phyloP scores from a whole-genome alignment of 1,140 invertebrate genomes.

The Delia radicum region DNA sequence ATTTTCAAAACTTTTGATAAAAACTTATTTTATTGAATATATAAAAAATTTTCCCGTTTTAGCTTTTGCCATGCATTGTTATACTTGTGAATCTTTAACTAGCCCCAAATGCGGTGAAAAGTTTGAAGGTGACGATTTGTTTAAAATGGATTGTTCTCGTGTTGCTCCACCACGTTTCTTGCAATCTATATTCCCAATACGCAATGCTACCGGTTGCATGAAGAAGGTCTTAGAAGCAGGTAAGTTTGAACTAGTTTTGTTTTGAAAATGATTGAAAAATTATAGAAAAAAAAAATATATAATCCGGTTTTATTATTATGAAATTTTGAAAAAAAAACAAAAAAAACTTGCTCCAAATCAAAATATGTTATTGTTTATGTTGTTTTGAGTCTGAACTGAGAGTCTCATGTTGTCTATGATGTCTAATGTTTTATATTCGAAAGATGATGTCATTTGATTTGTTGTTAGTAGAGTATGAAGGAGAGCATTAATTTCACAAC shows the following conservation, averaged over 20 bases:
- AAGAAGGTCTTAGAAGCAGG: constrained; percentile 41
- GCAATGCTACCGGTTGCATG: constrained; percentile 52
- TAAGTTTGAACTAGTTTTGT: constrained; percentile 35
- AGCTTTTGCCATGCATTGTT: constrained; percentile 45
- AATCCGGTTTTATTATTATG: no score
- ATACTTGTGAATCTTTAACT: constrained; percentile 42
- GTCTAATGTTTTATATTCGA: no score
- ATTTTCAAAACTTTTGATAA: not conserved
- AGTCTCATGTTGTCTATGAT: no score
- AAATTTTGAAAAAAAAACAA: no score
- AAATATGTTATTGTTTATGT: not conserved
- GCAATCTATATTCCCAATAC: constrained; percentile 33
- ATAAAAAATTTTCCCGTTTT: not conserved
- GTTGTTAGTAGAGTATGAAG: not conserved
- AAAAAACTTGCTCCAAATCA: no score
- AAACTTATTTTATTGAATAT: not conserved
- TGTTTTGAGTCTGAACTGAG: not conserved
- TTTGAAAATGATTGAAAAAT: no score
- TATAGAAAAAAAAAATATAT: no score
- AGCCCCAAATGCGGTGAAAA: constrained; percentile 41
- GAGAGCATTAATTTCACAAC: no score
- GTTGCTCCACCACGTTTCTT: constrained; percentile 39
- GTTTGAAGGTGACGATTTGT: constrained; percentile 35
- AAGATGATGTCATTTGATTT: not conserved
- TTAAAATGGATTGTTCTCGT: constrained; percentile 39